A percentile compares a stretch with the other conserved stretches of the same genome.
phyloP scores from a whole-genome alignment of 1,140 invertebrate species.

The Heliothis subflexa region DNA sequence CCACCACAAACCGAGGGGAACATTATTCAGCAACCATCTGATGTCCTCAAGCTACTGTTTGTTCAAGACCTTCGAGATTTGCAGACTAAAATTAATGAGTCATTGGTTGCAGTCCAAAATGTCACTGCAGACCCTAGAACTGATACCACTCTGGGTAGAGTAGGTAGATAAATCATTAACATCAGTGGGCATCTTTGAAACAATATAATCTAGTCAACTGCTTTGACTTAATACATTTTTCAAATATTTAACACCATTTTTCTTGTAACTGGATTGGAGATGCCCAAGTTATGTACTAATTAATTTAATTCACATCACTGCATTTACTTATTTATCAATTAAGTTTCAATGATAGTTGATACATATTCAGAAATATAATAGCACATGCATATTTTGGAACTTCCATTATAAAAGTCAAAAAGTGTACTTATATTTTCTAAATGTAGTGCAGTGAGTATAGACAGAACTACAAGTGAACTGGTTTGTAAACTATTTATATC shows the following conservation, averaged over 20 bases:
- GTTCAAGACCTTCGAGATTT: constrained; percentile 96
- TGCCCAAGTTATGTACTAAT: neutral
- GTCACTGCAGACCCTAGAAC: constrained; percentile 99
- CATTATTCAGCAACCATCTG: constrained; percentile 89
- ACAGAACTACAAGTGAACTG: constrained; percentile 23
- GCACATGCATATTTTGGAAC: neutral
- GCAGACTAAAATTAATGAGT: constrained; percentile 98
- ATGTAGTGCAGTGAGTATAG: neutral
- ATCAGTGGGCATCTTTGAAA: constrained; percentile 35
- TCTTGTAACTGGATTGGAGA: neutral
- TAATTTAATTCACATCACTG: neutral
- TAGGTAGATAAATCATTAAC: constrained; percentile 88
- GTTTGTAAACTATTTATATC: constrained; percentile 35
- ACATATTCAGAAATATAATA: neutral
- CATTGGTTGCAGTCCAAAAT: constrained; percentile 95
- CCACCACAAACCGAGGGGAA: constrained; percentile 89
- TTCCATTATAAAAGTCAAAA: no score
- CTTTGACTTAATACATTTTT: neutral
- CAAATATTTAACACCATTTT: constrained; percentile 1
- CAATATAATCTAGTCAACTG: constrained; percentile 1
- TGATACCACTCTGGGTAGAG: constrained; percentile 97
- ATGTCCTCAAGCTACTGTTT: constrained; percentile 94
- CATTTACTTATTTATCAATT: constrained; percentile 13
- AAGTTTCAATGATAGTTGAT: neutral
- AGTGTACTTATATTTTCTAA: constrained; percentile 1